Evolutionary conservation across 2,797 vertebrate species (phyloP).

Genomic region (Spea hammondii): DNA sequence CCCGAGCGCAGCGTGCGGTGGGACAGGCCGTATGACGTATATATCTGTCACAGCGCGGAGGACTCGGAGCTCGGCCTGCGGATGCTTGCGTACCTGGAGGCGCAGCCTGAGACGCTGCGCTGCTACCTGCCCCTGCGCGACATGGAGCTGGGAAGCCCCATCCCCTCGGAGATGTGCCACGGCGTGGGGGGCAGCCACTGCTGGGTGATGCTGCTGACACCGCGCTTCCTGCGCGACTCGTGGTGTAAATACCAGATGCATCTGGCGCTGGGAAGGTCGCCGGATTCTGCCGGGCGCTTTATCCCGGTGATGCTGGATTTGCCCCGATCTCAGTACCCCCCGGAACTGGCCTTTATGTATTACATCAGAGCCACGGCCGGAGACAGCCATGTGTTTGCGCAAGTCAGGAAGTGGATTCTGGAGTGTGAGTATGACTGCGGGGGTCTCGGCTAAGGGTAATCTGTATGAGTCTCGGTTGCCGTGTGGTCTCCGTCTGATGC

Average conservation of each 20-base stretch:
- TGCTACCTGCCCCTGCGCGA: slow-evolving; percentile 84
- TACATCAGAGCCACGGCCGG: slow-evolving; percentile 68
- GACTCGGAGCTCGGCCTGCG: slow-evolving; percentile 68
- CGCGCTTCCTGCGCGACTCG: slow-evolving; percentile 74
- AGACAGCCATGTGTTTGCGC: slow-evolving; percentile 66
- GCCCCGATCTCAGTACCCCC: slow-evolving; percentile 70
- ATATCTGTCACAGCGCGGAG: slow-evolving; percentile 78
- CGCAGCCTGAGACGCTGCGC: slow-evolving; percentile 65
- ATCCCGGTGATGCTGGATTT: slow-evolving; percentile 77
- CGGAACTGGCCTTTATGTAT: slow-evolving; percentile 75
- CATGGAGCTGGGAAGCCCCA: slow-evolving; percentile 63
- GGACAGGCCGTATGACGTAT: slow-evolving; percentile 74
- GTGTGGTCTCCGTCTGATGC: too few relatives aligned
- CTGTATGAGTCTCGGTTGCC: too few relatives aligned
- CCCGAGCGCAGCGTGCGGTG: slow-evolving; percentile 63
- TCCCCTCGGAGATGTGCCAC: slow-evolving; percentile 75
- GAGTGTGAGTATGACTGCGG: slow-evolving; percentile 72
- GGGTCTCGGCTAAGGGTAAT: too few relatives aligned
- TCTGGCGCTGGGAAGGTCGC: slow-evolving; percentile 76
- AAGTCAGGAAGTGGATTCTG: slow-evolving; percentile 69
- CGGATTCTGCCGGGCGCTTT: slow-evolving; percentile 71
- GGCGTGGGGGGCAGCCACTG: slow-evolving; percentile 79
- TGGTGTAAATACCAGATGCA: slow-evolving; percentile 90
- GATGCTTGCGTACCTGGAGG: slow-evolving; percentile 79
- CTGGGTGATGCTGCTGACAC: slow-evolving; percentile 79